phyloP scores from a whole-genome alignment of 1,140 invertebrate species.

The Pogonus chalceus region DNA sequence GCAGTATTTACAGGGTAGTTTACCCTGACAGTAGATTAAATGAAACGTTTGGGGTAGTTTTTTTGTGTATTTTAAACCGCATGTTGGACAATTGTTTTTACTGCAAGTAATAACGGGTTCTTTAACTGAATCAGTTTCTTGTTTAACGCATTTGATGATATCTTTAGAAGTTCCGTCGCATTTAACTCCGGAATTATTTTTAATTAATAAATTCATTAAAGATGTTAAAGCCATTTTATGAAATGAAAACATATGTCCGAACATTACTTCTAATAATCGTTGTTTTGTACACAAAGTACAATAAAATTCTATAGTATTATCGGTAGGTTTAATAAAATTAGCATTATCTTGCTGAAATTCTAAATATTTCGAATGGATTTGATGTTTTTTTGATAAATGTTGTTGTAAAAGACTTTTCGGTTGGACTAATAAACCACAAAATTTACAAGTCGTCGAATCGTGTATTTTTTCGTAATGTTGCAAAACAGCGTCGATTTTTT shows the following conservation, averaged over 20 bases:
- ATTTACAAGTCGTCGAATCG: background rate
- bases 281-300: background rate
- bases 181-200: background rate
- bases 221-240: background rate
- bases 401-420: background rate
- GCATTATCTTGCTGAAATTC: background rate
- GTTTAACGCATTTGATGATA: too few species aligned
- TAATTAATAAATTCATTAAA: background rate
- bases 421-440: background rate
- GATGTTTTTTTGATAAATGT: background rate
- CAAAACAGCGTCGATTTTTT: background rate
- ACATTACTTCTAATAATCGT: background rate
- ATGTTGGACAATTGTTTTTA: background rate
- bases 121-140: too few species aligned
- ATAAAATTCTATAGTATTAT: background rate
- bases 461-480: background rate
- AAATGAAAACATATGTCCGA: background rate
- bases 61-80: background rate
- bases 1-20: background rate
- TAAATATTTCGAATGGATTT: background rate
- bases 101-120: too few species aligned
- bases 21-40: background rate
- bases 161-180: background rate
- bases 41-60: background rate
- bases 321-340: background rate